Evolutionary conservation across 2,888 invertebrate species (phyloP).

Genomic region (Venusia cambrica): DNA sequence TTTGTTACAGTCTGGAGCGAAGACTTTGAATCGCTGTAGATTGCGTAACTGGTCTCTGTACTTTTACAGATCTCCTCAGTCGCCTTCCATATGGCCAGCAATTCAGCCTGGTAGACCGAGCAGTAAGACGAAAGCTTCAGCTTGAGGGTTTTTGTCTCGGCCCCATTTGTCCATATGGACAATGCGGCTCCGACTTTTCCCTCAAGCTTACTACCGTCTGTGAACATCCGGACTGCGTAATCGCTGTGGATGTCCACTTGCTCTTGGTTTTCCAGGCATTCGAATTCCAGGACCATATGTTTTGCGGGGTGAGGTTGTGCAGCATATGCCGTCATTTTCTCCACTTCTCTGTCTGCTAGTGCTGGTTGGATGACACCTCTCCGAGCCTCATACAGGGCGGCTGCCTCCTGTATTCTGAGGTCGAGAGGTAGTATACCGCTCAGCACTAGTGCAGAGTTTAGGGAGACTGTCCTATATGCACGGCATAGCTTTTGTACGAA

Average conservation of each 20-base stretch:
- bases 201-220: slow-evolving; percentile 10
- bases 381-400: too few relatives aligned
- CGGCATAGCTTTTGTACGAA: slow-evolving; percentile 2
- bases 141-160: slow-evolving; percentile 3
- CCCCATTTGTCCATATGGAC: slow-evolving; percentile 1
- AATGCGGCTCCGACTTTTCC: slow-evolving; percentile 3
- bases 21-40: too few relatives aligned
- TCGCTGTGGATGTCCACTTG: neutral
- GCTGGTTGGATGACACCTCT: too few relatives aligned
- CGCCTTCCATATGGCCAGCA: too few relatives aligned
- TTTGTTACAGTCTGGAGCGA: too few relatives aligned
- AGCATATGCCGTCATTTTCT: neutral
- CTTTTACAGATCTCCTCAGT: too few relatives aligned
- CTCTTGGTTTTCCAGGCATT: slow-evolving; percentile 6
- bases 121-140: slow-evolving; percentile 4
- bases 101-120: too few relatives aligned
- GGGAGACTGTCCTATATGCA: slow-evolving; percentile 6
- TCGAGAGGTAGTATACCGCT: too few relatives aligned
- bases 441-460: too few relatives aligned
- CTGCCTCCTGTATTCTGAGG: too few relatives aligned
- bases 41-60: too few relatives aligned
- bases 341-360: slow-evolving; percentile 1
- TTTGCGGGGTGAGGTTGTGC: slow-evolving; percentile 3
- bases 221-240: slow-evolving; percentile 4
- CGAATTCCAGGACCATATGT: slow-evolving; percentile 2